Percentiles rank a stretch among this genome's conserved stretches.
Evolutionary conservation across 1,140 invertebrate genomes (phyloP).

Genomic region (Aricia agestis): DNA sequence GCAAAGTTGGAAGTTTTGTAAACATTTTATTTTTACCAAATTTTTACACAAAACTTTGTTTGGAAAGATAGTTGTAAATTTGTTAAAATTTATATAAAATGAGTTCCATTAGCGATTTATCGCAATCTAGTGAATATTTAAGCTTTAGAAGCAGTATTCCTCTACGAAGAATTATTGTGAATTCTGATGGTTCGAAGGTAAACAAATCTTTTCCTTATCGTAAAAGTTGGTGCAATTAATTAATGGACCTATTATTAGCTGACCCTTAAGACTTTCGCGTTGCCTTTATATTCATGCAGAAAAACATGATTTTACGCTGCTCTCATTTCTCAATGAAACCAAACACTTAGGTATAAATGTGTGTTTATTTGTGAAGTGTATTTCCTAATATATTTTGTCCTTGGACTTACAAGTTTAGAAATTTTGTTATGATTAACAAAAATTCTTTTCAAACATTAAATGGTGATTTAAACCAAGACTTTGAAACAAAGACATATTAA

Average conservation of each 20-base stretch:
- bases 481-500: too few species aligned
- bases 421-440: too few species aligned
- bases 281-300: not conserved
- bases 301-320: not conserved
- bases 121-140: constrained; percentile 87
- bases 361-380: too few species aligned
- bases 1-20: not conserved
- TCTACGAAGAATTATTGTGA: constrained; percentile 87
- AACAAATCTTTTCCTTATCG: constrained; percentile 32
- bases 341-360: too few species aligned
- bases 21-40: not conserved
- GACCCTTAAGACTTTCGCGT: not conserved
- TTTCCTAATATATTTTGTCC: too few species aligned
- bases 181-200: constrained; percentile 86
- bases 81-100: constrained; percentile 51
- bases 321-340: not conserved
- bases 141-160: constrained; percentile 91
- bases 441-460: too few species aligned
- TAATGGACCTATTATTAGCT: constrained; percentile 2
- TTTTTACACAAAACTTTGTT: not conserved
- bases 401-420: too few species aligned
- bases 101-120: constrained; percentile 83
- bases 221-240: constrained; percentile 17
- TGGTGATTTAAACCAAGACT: too few species aligned
- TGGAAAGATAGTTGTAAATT: not conserved